Evolutionary conservation across 2,888 invertebrate species (phyloP).

Genomic region (Cacoxenus indagator): DNA sequence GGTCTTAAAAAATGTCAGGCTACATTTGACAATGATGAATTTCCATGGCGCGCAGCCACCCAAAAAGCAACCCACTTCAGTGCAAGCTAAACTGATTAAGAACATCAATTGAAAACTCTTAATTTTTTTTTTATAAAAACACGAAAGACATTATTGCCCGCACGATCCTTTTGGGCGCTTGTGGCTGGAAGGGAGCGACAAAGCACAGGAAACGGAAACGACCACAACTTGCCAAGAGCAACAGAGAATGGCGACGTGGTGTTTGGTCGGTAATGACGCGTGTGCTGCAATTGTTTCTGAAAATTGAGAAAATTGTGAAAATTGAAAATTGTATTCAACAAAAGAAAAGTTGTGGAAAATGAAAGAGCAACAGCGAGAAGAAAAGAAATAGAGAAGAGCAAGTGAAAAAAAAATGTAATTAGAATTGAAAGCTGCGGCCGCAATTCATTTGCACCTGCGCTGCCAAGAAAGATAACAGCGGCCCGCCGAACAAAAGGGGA

Average conservation of each 20-base stretch:
- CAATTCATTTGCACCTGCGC: constrained; percentile 23
- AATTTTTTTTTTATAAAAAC: constrained; percentile 29
- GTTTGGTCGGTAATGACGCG: constrained; percentile 6
- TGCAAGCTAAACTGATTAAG: constrained; percentile 59
- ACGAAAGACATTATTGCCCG: neutral
- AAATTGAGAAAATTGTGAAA: constrained; percentile 29
- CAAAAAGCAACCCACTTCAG: constrained; percentile 21
- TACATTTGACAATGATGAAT: constrained; percentile 62
- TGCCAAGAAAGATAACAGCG: constrained; percentile 8
- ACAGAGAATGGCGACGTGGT: neutral
- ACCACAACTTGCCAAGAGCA: neutral
- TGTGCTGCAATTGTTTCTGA: constrained; percentile 55
- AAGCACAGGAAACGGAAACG: constrained; percentile 18
- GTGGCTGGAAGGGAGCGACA: neutral
- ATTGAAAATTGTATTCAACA: constrained; percentile 47
- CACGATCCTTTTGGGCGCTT: neutral
- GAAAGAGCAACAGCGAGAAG: neutral
- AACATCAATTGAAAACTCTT: constrained; percentile 55
- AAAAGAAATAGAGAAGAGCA: constrained; percentile 16
- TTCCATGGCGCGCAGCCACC: constrained; percentile 41
- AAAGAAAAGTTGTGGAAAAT: neutral
- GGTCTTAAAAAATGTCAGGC: constrained; percentile 53
- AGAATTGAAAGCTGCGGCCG: constrained; percentile 27
- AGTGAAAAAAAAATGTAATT: constrained; percentile 45
- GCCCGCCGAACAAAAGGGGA: constrained; percentile 41